Base-by-base conservation (phyloP, 92 coral and sea anemone species). In the Parazoanthus darwini region DNA sequence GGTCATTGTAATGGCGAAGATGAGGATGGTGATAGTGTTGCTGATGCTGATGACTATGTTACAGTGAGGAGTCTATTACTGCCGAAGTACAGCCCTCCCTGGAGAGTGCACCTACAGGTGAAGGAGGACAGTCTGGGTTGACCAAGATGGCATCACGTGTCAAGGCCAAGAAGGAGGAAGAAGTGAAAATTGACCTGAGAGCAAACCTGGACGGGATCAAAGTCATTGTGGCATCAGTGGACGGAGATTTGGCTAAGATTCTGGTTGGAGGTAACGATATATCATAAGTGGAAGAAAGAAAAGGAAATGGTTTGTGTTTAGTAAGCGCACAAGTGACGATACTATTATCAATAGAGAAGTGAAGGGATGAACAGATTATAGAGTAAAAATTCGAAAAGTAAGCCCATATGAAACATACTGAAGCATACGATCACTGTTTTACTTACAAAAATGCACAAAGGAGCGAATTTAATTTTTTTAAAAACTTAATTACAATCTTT, bases 171-270 rank as follows among this genome's bases (percentile, higher is more conserved):
- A 88, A 70, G 22, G 86, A 89, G 43, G 92, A 93, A 50, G 92
- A 92, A 67, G 88, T 95, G 38, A 86, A 94, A 75, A 79, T 97
- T 82, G 94, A 90, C 74, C 85, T 97, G 13, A 94, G 88, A 59
- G 99, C 99, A 70, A 93, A 93, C 29, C 93, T 97, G 38, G 97
- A 97, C 16, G 99, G 95, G 36, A 91, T 97, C 84, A 86, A 86
- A 73, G 94, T 93, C 4, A 80, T 93, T 5, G 98, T 97, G 77
- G 84, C 98, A 0, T 97, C 99, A 10, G 89, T 81, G 50, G 88
- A 90, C 26, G 98, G 98, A 15, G 94, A 96, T 58, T 79, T 96
- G 50, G 95, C 93, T 46, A 90, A 92, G 70, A 85, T 97, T 73
- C 88, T 94, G 82, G 88, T 97, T 91, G 98, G 98, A 87, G 98